Evolutionary conservation across 2,888 invertebrate species (phyloP), one percentile per base, ranked within the genome.

Genomic region (Pseudanteris insignis): DNA sequence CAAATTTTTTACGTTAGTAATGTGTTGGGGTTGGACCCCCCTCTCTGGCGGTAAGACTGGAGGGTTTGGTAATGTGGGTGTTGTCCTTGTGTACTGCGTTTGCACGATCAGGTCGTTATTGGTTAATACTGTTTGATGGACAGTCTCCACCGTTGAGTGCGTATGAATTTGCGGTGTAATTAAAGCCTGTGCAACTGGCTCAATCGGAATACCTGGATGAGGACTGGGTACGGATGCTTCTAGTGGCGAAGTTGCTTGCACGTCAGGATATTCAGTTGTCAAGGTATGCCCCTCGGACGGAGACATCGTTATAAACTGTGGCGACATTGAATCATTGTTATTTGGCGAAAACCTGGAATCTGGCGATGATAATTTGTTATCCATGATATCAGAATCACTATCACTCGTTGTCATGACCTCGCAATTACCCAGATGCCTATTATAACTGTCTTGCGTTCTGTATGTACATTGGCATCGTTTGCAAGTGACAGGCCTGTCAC

Each of bases 391-490:
- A 14, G 90, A 89, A 72, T 92, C 92, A 72, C 91, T 91, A 77
- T 92, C 92, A 74, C 90, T 91, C 0, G 89, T 89, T 13, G 88
- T 86, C 81, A 91, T 86, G 75, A 88, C 86, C 69, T 91, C 91
- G 74, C 93, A 93, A 13, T 85, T 86, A 5, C 86, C 84, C 58
- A 92, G 81, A 75, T 93, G 93, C 32, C 91, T 84, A 70, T 91
- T 89, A 72, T 89, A 93, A 44, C 92, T 92, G 57, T 89, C 88
- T 63, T 88, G 88, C 37, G 91, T 92, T 70, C 92, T 84, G 72
- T 92, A 93, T 1, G 92, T 92, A 72, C 94, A 89, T 70, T 91
- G 91, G 74, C 95, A 96, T 63, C 91, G 86, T 67, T 89, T 88
- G 79, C 95, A 96, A 70, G 91, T 89, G 0, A 94, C 93, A 4